Conservation (phyloP, 2,888 invertebrate genomes). For the Drosophila ochracea region DNA sequence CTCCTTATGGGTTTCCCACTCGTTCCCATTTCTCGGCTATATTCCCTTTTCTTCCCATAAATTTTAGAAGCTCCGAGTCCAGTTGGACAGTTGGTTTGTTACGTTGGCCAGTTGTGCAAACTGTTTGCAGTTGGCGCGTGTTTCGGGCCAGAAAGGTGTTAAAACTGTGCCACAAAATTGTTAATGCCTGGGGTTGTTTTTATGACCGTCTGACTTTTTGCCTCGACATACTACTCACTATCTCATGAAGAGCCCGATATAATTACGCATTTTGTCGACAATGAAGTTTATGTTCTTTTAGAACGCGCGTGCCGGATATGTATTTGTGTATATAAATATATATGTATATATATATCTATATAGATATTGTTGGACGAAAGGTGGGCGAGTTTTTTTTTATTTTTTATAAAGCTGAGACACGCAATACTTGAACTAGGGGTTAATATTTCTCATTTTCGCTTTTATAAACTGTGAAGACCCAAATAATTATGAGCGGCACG, state of each 20-base stretch:
- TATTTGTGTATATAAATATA: conserved; percentile 1
- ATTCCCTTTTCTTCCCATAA: conserved; percentile 42
- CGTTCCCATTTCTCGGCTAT: conserved; percentile 31
- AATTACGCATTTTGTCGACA: conserved; percentile 78
- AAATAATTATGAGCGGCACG: conserved; percentile 29
- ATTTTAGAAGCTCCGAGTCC: conserved; percentile 39
- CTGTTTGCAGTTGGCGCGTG: conserved; percentile 70
- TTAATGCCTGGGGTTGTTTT: conserved; percentile 62
- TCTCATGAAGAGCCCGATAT: conserved; percentile 41
- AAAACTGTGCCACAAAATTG: conserved; percentile 76
- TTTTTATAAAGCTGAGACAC: conserved; percentile 50
- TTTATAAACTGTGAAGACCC: conserved; percentile 51
- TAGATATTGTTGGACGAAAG: conserved; percentile 32
- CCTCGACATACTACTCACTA: conserved; percentile 10
- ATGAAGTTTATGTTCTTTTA: conserved; percentile 74
- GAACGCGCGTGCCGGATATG: conserved; percentile 62
- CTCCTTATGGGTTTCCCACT: conserved; percentile 19
- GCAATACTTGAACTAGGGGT: conserved; percentile 64
- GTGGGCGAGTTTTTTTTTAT: conserved; percentile 38
- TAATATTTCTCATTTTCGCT: conserved; percentile 38
- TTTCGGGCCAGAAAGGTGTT: conserved; percentile 69
- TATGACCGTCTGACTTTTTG: conserved; percentile 58
- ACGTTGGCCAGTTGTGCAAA: conserved; percentile 51
- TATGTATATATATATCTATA: neutral
- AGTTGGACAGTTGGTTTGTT: conserved; percentile 13